These are phyloP conservation scores for Coelopa frigida DNA, from an alignment of 1,140 invertebrate species.

Conservation along the genomic window DNA sequence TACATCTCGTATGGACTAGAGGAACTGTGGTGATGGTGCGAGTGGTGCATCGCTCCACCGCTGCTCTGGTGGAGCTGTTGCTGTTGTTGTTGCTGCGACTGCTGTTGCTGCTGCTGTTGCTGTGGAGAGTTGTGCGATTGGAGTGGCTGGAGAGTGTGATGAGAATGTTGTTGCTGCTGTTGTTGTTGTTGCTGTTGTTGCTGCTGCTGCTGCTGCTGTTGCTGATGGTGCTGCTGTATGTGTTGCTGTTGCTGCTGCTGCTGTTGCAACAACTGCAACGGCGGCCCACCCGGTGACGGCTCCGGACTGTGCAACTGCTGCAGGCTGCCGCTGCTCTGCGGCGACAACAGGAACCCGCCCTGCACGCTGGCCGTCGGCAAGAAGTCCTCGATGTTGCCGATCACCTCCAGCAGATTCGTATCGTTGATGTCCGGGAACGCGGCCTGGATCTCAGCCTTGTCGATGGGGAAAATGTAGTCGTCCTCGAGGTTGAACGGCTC, in stretches of 20 bases:
- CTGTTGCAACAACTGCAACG: slow-evolving; percentile 44
- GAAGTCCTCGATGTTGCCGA: slow-evolving; percentile 66
- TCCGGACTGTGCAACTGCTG: slow-evolving; percentile 16
- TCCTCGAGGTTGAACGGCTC: slow-evolving; percentile 72
- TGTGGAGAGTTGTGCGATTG: slow-evolving; percentile 15
- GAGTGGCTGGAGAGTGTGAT: slow-evolving; percentile 16
- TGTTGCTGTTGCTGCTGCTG: slow-evolving; percentile 28
- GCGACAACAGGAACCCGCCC: slow-evolving; percentile 44
- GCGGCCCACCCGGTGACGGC: slow-evolving; percentile 38
- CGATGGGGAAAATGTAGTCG: slow-evolving; percentile 83
- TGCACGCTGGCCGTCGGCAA: slow-evolving; percentile 56
- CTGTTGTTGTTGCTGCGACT: slow-evolving; percentile 21
- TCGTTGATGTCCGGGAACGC: slow-evolving; percentile 80
- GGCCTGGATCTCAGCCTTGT: slow-evolving; percentile 75
- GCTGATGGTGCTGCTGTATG: slow-evolving; percentile 31
- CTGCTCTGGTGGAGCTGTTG: neutral
- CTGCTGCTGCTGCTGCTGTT: slow-evolving; percentile 25
- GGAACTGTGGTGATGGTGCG: slow-evolving; percentile 19
- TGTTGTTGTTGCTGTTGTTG: slow-evolving; percentile 15
- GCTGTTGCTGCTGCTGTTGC: slow-evolving; percentile 28
- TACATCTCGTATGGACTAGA: slow-evolving; percentile 45
- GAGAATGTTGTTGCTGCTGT: slow-evolving; percentile 15
- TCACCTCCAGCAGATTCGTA: slow-evolving; percentile 69
- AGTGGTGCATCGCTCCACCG: neutral
- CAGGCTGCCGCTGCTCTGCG: slow-evolving; percentile 17